Evolutionary conservation across 2,888 invertebrate genomes (phyloP).

Genomic region (Philonicus albiceps): DNA sequence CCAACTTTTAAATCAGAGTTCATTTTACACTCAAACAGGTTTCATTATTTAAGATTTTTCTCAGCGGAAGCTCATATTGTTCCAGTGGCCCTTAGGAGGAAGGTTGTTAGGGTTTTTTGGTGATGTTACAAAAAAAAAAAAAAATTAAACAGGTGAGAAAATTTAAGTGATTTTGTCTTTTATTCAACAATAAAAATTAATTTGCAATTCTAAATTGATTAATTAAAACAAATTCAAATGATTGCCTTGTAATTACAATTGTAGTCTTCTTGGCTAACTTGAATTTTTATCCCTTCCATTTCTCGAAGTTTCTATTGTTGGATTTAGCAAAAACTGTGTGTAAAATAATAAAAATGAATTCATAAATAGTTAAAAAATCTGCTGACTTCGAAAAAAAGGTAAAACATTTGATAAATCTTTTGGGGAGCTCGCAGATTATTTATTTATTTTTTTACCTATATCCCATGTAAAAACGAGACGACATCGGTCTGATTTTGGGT

Average conservation of each 20-base stretch:
- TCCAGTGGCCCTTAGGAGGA: neutral
- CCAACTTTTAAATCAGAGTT: neutral
- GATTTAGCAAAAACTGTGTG: neutral
- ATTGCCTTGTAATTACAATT: neutral
- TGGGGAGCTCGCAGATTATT: constrained; percentile 15
- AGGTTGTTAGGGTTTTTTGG: neutral
- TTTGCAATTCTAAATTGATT: neutral
- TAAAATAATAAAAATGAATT: neutral
- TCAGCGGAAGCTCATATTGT: neutral
- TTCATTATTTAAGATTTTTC: neutral
- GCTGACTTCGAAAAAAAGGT: constrained; percentile 12
- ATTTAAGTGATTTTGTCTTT: neutral
- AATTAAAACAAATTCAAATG: neutral
- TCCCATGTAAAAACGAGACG: constrained; percentile 11
- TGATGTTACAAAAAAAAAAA: neutral
- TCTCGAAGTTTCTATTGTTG: neutral
- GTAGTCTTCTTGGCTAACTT: neutral
- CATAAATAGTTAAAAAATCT: neutral
- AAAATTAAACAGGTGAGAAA: neutral
- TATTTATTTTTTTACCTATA: constrained; percentile 2
- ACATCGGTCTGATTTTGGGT: constrained; percentile 27
- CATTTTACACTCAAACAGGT: neutral
- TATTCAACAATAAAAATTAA: neutral
- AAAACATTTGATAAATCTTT: neutral
- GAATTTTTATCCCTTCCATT: neutral